These are phyloP conservation scores for Onthophagus taurus DNA, from an alignment of 1,140 invertebrate genomes.

Conservation along the genomic window DNA sequence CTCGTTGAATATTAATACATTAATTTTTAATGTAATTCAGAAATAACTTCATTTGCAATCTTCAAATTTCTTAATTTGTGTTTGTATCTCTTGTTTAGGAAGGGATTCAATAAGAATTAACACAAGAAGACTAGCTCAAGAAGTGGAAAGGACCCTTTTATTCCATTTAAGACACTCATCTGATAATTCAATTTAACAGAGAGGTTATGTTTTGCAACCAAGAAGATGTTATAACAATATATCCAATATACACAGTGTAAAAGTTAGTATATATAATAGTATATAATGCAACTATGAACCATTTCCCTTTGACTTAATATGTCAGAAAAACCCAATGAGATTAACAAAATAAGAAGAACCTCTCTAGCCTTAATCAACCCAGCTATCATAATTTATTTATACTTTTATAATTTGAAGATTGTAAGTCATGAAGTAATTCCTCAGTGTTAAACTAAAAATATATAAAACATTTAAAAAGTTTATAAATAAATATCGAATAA, in stretches of 20 bases:
- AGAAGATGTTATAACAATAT: too few relatives aligned
- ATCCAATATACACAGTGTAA: too few relatives aligned
- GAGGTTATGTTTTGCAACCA: too few relatives aligned
- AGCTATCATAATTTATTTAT: neutral
- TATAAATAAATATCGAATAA: slow-evolving; percentile 12
- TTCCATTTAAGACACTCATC: too few relatives aligned
- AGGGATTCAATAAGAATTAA: neutral
- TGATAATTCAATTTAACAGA: too few relatives aligned
- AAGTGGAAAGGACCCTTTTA: too few relatives aligned
- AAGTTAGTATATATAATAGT: too few relatives aligned
- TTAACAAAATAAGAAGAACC: too few relatives aligned
- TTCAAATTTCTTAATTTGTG: neutral
- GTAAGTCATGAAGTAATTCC: slow-evolving; percentile 4
- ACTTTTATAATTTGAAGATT: slow-evolving; percentile 7
- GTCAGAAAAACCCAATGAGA: too few relatives aligned
- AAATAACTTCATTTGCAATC: neutral
- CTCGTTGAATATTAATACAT: neutral
- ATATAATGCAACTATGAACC: too few relatives aligned
- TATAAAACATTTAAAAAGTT: slow-evolving; percentile 2
- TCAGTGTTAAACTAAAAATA: slow-evolving; percentile 1
- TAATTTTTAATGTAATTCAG: neutral
- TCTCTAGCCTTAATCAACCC: too few relatives aligned
- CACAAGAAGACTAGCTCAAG: neutral
- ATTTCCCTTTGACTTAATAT: too few relatives aligned
- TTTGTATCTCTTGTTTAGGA: neutral